phyloP scores from a whole-genome alignment of 2,888 invertebrate species.

The Hedya salicella region DNA sequence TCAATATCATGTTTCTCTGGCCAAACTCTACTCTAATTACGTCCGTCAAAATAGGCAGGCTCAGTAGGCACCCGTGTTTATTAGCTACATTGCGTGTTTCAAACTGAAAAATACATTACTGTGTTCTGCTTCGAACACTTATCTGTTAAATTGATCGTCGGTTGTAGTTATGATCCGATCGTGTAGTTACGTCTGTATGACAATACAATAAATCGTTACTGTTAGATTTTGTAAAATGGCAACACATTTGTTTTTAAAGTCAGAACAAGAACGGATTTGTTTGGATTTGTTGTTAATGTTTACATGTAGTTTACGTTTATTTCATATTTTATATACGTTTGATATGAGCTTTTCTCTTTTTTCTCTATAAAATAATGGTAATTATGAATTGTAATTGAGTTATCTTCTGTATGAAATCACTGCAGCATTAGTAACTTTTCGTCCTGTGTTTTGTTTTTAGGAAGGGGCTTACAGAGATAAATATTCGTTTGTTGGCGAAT shows the following conservation, averaged over 20 bases:
- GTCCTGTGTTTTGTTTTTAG: slow-evolving; percentile 54
- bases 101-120: too few species aligned
- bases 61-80: too few species aligned
- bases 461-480: slow-evolving; percentile 83
- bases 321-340: slow-evolving; percentile 14
- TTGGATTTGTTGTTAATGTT: background rate
- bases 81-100: too few species aligned
- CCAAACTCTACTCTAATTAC: too few species aligned
- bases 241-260: background rate
- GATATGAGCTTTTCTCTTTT: slow-evolving; percentile 24
- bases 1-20: too few species aligned
- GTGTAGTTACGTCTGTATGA: background rate
- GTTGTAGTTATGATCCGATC: too few species aligned
- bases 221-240: background rate
- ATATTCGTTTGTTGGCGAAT: slow-evolving; percentile 90
- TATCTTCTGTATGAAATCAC: background rate
- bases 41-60: too few species aligned
- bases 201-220: background rate
- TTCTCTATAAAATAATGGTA: slow-evolving; percentile 23
- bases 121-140: too few species aligned
- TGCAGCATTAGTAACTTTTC: background rate
- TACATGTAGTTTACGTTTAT: slow-evolving; percentile 6
- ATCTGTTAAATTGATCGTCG: too few species aligned
- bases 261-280: background rate
- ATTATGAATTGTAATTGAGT: background rate